Evolutionary conservation across 2,888 invertebrate species (phyloP).

Genomic region (Epinotia bilunana): DNA sequence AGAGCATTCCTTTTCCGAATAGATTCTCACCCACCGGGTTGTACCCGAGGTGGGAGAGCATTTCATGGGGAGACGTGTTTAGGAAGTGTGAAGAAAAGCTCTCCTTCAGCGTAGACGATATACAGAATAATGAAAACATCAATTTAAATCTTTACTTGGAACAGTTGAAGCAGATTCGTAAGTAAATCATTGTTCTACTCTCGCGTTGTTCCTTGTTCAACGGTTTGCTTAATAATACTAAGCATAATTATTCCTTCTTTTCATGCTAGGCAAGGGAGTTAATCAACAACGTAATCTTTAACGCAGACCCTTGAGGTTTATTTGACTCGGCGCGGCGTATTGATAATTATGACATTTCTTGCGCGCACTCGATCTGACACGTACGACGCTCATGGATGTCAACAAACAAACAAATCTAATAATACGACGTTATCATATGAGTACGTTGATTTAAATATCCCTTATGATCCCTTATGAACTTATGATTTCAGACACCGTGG

Average conservation of each 20-base stretch:
- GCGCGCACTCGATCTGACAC: not conserved
- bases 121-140: conserved; percentile 62
- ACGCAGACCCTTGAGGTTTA: not conserved
- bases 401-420: not conserved
- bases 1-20: conserved; percentile 56
- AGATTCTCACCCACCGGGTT: conserved; percentile 60
- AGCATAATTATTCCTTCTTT: not conserved
- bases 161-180: conserved; percentile 49
- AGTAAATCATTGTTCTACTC: conserved; percentile 44
- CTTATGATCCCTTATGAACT: not conserved
- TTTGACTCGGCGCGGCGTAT: not conserved
- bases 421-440: not conserved
- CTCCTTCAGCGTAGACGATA: conserved; percentile 52
- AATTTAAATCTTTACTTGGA: conserved; percentile 60
- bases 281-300: too few species aligned
- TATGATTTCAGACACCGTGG: conserved; percentile 58
- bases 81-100: conserved; percentile 62
- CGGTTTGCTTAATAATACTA: not conserved
- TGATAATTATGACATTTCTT: not conserved
- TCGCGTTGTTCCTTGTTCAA: not conserved
- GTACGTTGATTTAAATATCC: not conserved
- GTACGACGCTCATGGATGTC: not conserved
- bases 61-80: conserved; percentile 60
- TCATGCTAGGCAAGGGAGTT: not conserved
- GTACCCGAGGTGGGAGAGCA: conserved; percentile 70